A percentile compares a stretch with the other conserved stretches of the same genome.
Evolutionary conservation across 2,113 vertebrate genomes (phyloP).

Genomic region (Cyprinus carpio): DNA sequence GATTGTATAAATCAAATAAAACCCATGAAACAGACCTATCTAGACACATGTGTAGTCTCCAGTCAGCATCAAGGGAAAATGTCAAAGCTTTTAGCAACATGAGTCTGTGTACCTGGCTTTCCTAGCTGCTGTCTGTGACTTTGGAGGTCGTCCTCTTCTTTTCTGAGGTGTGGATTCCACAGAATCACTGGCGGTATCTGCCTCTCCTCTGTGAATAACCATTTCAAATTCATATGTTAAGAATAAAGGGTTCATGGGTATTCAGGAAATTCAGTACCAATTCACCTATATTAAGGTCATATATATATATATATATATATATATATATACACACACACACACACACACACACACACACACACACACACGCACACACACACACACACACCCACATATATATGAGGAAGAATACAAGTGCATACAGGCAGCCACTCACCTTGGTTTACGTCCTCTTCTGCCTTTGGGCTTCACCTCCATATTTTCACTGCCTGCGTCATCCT

Average conservation of each 20-base stretch:
- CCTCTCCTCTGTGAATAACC: constrained; percentile 73
- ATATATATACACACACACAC: no score
- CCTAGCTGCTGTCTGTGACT: constrained; percentile 81
- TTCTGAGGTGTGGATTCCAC: constrained; percentile 90
- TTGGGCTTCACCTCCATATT: constrained; percentile 87
- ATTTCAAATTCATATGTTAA: not conserved
- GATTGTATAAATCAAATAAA: not conserved
- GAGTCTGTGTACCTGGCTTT: constrained; percentile 78
- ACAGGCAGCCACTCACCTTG: constrained; percentile 76
- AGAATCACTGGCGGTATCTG: constrained; percentile 81
- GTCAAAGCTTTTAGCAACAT: not conserved
- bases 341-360: no score
- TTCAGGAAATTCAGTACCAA: not conserved
- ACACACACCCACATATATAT: no score
- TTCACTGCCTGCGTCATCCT: constrained; percentile 83
- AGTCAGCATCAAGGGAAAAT: no score
- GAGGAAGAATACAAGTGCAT: no score
- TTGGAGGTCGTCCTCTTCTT: constrained; percentile 91
- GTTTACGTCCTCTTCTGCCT: constrained; percentile 77
- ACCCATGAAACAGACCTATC: not conserved
- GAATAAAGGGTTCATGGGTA: not conserved
- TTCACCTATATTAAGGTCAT: no score
- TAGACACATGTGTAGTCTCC: no score
- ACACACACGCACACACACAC: no score
- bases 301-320: no score